These are phyloP conservation scores for Ivindomyrus marchei DNA, from an alignment of 2,113 vertebrate species.

Conservation along the genomic window DNA sequence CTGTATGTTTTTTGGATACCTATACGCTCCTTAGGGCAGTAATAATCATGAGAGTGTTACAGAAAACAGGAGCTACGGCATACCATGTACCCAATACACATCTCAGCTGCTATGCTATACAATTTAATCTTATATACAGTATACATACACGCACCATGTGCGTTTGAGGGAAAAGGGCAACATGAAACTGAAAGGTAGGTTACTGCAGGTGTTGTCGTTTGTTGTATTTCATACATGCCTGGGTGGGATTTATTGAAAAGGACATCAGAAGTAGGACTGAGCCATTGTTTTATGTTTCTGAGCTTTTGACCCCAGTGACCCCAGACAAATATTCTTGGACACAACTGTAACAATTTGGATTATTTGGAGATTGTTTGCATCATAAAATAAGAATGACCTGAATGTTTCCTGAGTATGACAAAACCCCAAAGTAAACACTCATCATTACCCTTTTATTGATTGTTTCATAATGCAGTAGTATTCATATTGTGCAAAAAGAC, in stretches of 20 bases:
- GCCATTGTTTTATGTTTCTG: not conserved
- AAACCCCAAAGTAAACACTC: not conserved
- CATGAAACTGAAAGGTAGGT: not conserved
- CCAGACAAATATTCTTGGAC: not conserved
- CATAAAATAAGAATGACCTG: not conserved
- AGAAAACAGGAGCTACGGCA: not conserved
- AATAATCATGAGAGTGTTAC: not conserved
- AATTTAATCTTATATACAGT: not conserved
- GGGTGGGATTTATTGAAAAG: not conserved
- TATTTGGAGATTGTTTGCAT: not conserved
- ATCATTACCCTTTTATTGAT: conserved; percentile 30
- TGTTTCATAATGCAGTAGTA: conserved; percentile 42
- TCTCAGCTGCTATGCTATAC: not conserved
- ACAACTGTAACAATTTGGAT: not conserved
- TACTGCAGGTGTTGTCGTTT: not conserved
- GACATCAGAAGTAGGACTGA: not conserved
- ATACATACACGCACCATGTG: not conserved
- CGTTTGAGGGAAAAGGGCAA: not conserved
- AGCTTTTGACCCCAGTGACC: not conserved
- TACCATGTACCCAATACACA: not conserved
- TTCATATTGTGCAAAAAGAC: conserved; percentile 47
- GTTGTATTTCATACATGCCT: not conserved
- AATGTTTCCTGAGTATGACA: not conserved
- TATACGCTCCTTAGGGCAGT: not conserved
- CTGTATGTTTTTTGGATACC: not conserved